Evolutionary conservation across 2,888 invertebrate species (phyloP).

Genomic region (Nemurella pictetii): DNA sequence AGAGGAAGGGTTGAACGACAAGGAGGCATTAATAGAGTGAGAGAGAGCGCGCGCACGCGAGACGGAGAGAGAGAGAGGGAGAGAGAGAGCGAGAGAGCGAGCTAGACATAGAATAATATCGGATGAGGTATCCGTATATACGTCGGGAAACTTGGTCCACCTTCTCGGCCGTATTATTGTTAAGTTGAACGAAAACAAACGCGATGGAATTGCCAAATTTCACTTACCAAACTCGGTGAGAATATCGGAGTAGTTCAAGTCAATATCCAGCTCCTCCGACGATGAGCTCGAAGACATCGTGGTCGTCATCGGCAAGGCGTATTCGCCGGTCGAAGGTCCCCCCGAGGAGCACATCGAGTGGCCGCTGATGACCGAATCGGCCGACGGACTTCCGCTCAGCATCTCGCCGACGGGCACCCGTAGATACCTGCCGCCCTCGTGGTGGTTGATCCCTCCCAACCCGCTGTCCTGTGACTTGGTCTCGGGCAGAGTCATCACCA

Average conservation of each 20-base stretch:
- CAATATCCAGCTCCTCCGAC: slow-evolving; percentile 65
- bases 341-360: slow-evolving; percentile 49
- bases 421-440: slow-evolving; percentile 50
- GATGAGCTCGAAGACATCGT: slow-evolving; percentile 75
- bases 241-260: slow-evolving; percentile 44
- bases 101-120: neutral
- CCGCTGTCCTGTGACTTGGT: slow-evolving; percentile 54
- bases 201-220: neutral
- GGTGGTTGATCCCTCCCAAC: slow-evolving; percentile 49
- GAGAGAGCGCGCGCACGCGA: neutral
- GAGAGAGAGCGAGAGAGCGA: slow-evolving; percentile 13
- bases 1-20: slow-evolving; percentile 27
- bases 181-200: neutral
- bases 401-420: slow-evolving; percentile 40
- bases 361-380: slow-evolving; percentile 57
- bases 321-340: slow-evolving; percentile 53
- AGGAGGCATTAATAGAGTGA: slow-evolving; percentile 10
- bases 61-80: slow-evolving; percentile 14
- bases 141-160: slow-evolving; percentile 3
- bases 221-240: slow-evolving; percentile 36
- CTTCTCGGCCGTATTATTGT: slow-evolving; percentile 9
- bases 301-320: slow-evolving; percentile 63
- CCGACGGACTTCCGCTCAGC: slow-evolving; percentile 54
- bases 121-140: neutral
- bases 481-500: slow-evolving; percentile 44